Evolutionary conservation across 1,140 invertebrate species (phyloP), one percentile per base, ranked within the genome.

Genomic region (Listronotus oregonensis): DNA sequence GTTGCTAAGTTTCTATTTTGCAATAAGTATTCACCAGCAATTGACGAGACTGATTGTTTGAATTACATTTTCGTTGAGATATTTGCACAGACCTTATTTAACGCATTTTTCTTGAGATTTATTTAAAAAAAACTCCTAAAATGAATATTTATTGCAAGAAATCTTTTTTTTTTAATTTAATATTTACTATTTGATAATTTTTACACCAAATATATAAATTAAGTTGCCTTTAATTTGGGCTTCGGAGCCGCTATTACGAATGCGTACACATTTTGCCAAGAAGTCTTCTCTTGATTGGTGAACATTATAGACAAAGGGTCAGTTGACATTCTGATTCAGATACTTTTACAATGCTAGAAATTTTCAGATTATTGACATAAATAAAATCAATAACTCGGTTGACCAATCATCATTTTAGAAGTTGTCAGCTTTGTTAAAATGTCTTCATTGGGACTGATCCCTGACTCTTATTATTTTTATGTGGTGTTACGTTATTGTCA

Each of bases 251-350:
- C 70, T 63, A 63, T 62, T 64, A 64, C 66, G 69, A 72, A 70
- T 63, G 70, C 73, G 73, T 75, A 77, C 73, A 77, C 69, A 74
- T 73, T 74, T 71, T 72, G 70, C 72, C 73, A 70, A 71, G 44
- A 50, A 42, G 47, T 68, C 49, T 34, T 14, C 10, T 64, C 64
- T 67, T 62, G 46, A 67, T 65, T 60, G 60, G 69, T 66, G 60
- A 69, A 70, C 43, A 66, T 10, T 54, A 5, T 27, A 27, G 21
- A 27, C 21, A 27, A 27, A 27, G 21, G 5, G 21, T 27, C 21
- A 27, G 21, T 27, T 27, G 1, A 27, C 21, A 5, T 27, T 27
- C 21, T 27, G 21, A 5, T 27, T 27, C 5, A 27, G 21, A 5
- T 27, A 5, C 5, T 27, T 27, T 27, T 27, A 5, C 21, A 27